phyloP scores from a whole-genome alignment of 2,113 vertebrate genomes.

The Panthera leo region DNA sequence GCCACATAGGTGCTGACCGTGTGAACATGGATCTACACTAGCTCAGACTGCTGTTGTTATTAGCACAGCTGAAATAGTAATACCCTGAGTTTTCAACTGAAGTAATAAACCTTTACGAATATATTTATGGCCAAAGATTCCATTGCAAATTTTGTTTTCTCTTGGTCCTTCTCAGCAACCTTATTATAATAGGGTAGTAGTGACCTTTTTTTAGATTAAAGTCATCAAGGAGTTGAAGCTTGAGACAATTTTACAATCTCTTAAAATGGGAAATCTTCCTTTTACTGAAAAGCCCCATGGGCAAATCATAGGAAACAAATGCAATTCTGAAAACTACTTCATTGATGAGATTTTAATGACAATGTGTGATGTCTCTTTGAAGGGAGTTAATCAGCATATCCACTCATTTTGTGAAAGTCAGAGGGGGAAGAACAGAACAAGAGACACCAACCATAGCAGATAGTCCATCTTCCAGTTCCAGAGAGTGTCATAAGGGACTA shows the following conservation, averaged over 20 bases:
- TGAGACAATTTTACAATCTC: background rate
- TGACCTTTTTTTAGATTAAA: constrained; percentile 55
- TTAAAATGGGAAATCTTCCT: constrained; percentile 20
- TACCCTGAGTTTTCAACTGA: background rate
- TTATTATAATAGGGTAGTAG: background rate
- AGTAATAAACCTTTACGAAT: background rate
- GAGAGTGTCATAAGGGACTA: no score
- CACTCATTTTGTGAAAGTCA: background rate
- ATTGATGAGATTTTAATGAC: constrained; percentile 52
- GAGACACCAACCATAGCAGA: background rate
- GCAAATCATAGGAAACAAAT: constrained; percentile 39
- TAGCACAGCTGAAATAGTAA: background rate
- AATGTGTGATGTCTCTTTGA: background rate
- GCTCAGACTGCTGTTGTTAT: background rate
- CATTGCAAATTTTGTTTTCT: constrained; percentile 12
- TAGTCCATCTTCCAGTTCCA: background rate
- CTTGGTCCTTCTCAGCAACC: background rate
- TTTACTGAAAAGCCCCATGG: background rate
- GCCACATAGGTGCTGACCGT: background rate
- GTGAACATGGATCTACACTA: background rate
- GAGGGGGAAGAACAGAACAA: background rate
- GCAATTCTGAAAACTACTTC: constrained; percentile 36
- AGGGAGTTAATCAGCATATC: background rate
- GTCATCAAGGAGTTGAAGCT: constrained; percentile 4
- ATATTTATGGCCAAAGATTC: constrained; percentile 19